Percentiles rank a stretch among this genome's conserved stretches.
phyloP scores from a whole-genome alignment of 2,888 invertebrate genomes.

The Micoletzkya japonica region DNA sequence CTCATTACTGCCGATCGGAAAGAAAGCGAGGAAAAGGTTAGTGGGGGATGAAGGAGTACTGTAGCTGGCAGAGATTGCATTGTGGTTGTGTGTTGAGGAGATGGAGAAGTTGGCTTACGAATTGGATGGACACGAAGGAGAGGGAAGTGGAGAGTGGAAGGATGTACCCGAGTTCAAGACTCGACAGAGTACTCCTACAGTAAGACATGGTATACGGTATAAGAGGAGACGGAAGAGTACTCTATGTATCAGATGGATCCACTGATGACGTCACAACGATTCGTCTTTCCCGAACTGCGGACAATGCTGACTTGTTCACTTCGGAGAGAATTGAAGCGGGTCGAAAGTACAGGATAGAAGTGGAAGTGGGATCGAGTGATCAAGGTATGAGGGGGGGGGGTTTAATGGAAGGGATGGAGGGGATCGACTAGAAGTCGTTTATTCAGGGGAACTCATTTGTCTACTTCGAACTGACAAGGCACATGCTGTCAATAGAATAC shows the following conservation, averaged over 20 bases:
- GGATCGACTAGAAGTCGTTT: neutral
- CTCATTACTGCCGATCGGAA: too few species aligned
- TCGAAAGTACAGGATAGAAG: slow-evolving; percentile 20
- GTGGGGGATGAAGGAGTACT: too few species aligned
- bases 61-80: too few species aligned
- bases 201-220: too few species aligned
- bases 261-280: slow-evolving; percentile 19
- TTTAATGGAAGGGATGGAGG: neutral
- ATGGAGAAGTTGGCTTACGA: too few species aligned
- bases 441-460: slow-evolving; percentile 21
- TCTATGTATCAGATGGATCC: slow-evolving; percentile 16
- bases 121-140: neutral
- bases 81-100: too few species aligned
- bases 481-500: slow-evolving; percentile 27
- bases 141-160: too few species aligned
- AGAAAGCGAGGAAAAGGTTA: too few species aligned
- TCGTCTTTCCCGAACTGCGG: slow-evolving; percentile 5
- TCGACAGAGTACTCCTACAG: too few species aligned
- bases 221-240: neutral
- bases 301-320: slow-evolving; percentile 26
- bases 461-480: slow-evolving; percentile 29
- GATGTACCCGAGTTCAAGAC: too few species aligned
- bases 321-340: slow-evolving; percentile 17
- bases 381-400: slow-evolving; percentile 2
- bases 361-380: slow-evolving; percentile 13